Evolutionary conservation across 2,113 vertebrate genomes (phyloP).

Genomic region (Antechinus flavipes): DNA sequence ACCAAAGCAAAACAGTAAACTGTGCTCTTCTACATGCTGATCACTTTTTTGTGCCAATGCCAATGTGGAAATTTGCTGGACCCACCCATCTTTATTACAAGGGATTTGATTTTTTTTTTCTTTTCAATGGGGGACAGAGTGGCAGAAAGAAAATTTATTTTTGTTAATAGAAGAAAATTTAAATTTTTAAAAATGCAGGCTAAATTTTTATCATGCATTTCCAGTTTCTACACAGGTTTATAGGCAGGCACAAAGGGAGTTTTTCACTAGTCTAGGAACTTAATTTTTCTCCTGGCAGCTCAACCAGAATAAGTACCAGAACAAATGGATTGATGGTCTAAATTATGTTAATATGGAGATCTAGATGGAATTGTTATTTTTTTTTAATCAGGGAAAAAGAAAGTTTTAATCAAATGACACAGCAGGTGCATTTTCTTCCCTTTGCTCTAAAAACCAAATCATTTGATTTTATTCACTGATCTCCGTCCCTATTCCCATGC

Average conservation of each 20-base stretch:
- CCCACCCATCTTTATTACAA: background rate
- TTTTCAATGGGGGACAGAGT: background rate
- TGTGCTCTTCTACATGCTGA: background rate
- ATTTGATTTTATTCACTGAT: background rate
- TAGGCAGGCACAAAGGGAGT: background rate
- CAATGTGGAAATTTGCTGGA: background rate
- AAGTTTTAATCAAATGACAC: background rate
- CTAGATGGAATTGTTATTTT: background rate
- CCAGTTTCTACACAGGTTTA: too few relatives aligned
- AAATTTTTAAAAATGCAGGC: background rate
- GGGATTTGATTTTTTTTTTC: background rate
- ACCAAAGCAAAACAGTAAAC: background rate
- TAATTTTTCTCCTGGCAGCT: background rate
- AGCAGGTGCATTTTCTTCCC: background rate
- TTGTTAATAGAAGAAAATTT: background rate
- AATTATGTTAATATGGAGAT: background rate
- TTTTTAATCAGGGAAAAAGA: background rate
- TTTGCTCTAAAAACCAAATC: background rate
- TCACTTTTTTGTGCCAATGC: background rate
- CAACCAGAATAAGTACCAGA: background rate
- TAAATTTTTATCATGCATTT: too few relatives aligned
- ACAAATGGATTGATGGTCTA: background rate
- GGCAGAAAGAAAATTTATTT: background rate
- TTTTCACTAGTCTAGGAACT: background rate
- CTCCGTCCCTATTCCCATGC: background rate